These are phyloP conservation scores for Scaptodrosophila latifasciaeformis DNA, from an alignment of 2,888 invertebrate species.

Conservation along the genomic window DNA sequence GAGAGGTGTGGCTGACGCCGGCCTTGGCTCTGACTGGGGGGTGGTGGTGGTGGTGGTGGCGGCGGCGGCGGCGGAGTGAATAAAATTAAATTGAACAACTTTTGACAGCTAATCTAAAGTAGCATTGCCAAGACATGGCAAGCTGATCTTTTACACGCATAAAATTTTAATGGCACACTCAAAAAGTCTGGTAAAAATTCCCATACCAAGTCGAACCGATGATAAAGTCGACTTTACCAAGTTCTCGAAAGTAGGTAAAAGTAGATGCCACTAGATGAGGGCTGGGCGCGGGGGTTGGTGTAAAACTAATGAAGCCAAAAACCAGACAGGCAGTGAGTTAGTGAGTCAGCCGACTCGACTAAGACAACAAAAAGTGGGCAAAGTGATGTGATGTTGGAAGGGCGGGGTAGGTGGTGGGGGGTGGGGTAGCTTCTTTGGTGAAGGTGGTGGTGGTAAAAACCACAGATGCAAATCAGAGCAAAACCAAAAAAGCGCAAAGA, in stretches of 20 bases:
- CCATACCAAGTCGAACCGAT: too few species aligned
- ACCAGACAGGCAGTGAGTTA: neutral
- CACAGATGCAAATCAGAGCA: slow-evolving; percentile 72
- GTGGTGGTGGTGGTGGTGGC: neutral
- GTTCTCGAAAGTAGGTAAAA: too few species aligned
- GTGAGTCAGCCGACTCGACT: too few species aligned
- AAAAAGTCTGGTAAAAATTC: slow-evolving; percentile 60
- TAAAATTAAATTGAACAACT: slow-evolving; percentile 69
- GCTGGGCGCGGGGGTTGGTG: too few species aligned
- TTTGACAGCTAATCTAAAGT: slow-evolving; percentile 63
- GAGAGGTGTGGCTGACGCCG: too few species aligned
- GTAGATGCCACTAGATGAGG: slow-evolving; percentile 42
- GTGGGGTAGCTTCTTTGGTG: slow-evolving; percentile 17
- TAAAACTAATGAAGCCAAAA: neutral
- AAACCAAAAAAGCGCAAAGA: slow-evolving; percentile 66
- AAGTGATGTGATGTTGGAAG: neutral
- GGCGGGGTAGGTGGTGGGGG: neutral
- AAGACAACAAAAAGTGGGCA: too few species aligned
- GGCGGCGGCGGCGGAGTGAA: too few species aligned
- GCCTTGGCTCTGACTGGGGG: neutral
- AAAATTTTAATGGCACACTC: slow-evolving; percentile 71
- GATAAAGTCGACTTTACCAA: too few species aligned
- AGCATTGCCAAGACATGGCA: too few species aligned
- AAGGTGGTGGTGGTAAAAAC: slow-evolving; percentile 62
- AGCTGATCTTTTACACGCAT: slow-evolving; percentile 62